Percentiles rank a stretch among this genome's conserved stretches.
These are phyloP conservation scores for Porites divaricata DNA, from an alignment of 92 coral and sea anemone genomes.

Conservation along the genomic window DNA sequence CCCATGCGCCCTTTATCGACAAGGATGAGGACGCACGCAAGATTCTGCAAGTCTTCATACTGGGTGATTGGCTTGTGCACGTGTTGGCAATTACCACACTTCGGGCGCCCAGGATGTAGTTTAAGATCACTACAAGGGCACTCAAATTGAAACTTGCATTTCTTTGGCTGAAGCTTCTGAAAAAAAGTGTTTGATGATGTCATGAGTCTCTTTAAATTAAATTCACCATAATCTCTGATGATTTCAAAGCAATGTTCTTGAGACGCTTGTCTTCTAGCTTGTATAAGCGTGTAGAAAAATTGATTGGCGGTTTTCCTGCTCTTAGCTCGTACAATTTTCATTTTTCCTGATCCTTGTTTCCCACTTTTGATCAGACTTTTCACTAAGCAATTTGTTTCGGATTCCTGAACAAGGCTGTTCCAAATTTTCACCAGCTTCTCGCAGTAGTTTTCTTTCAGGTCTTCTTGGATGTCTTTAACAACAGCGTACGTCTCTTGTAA, in stretches of 20 bases:
- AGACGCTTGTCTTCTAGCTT: constrained; percentile 9
- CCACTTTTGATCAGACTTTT: constrained; percentile 20
- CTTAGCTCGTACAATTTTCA: constrained; percentile 55
- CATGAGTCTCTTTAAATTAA: constrained; percentile 34
- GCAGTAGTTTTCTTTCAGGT: not conserved
- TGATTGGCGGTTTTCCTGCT: constrained; percentile 39
- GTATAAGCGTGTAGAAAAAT: constrained; percentile 34
- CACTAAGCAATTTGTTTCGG: constrained; percentile 41
- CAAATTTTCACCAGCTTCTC: not conserved
- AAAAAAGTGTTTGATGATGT: constrained; percentile 41
- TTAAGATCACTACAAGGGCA: constrained; percentile 10
- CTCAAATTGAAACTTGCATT: constrained; percentile 13
- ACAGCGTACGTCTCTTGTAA: not conserved
- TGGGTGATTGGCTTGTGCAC: constrained; percentile 47
- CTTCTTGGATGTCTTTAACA: not conserved
- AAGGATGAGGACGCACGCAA: constrained; percentile 53
- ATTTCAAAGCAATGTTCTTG: constrained; percentile 34
- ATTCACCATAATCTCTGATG: constrained; percentile 47
- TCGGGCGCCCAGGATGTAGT: not conserved
- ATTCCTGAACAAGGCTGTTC: not conserved
- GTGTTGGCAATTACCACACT: constrained; percentile 25
- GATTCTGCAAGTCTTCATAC: constrained; percentile 51
- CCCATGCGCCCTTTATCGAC: constrained; percentile 69
- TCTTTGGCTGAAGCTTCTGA: constrained; percentile 24
- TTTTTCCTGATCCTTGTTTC: constrained; percentile 2